phyloP scores from a whole-genome alignment of 2,888 invertebrate genomes.

The Tridacna crocea region DNA sequence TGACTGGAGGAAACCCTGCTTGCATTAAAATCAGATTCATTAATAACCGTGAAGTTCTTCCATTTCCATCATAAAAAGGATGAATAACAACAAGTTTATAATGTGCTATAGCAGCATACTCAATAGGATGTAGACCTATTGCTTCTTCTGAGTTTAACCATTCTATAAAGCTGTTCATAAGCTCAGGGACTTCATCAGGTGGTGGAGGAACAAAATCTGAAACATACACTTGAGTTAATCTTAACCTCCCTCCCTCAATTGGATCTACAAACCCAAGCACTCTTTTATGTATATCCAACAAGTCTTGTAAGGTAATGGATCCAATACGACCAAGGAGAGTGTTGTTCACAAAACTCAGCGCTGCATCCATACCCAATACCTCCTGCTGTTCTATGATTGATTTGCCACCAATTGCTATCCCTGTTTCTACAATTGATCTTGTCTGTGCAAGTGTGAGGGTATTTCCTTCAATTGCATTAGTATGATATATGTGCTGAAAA shows the following conservation, averaged over 20 bases:
- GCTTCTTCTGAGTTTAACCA: constrained; percentile 96
- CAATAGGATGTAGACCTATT: constrained; percentile 94
- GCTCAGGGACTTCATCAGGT: constrained; percentile 90
- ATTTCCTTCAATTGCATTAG: constrained; percentile 98
- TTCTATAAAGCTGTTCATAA: constrained; percentile 95
- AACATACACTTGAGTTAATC: constrained; percentile 91
- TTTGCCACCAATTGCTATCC: constrained; percentile 91
- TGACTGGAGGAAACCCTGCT: constrained; percentile 97
- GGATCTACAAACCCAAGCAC: constrained; percentile 98
- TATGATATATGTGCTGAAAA: constrained; percentile 97
- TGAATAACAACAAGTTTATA: constrained; percentile 98
- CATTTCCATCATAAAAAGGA: constrained; percentile 98
- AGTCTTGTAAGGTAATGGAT: constrained; percentile 92
- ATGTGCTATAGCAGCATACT: constrained; percentile 97
- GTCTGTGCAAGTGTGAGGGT: constrained; percentile 97
- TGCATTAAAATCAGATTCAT: constrained; percentile 97
- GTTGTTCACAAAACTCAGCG: constrained; percentile 94
- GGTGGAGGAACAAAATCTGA: constrained; percentile 97
- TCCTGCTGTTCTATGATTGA: constrained; percentile 99
- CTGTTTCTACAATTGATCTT: constrained; percentile 95
- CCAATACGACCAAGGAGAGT: constrained; percentile 89
- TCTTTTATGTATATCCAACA: constrained; percentile 95
- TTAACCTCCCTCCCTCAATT: constrained; percentile 93
- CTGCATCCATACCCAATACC: constrained; percentile 94
- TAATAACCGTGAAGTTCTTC: constrained; percentile 95